Evolutionary conservation across 2,888 invertebrate species (phyloP).

Genomic region (Drosophila austrosaltans): DNA sequence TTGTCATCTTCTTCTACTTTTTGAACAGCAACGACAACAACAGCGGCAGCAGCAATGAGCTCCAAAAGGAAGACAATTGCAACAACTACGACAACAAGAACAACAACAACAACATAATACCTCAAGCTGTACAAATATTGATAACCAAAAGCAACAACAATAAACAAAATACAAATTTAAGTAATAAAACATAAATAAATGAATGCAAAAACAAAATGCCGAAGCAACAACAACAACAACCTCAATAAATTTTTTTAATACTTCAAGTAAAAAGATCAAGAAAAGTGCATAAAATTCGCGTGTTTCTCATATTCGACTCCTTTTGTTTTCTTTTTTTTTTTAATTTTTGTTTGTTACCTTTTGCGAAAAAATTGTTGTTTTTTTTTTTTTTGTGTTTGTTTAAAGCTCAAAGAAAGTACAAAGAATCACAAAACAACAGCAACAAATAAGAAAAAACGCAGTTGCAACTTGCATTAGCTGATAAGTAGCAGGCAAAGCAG

Average conservation of each 20-base stretch:
- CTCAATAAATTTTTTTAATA: neutral
- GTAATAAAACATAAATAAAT: conserved; percentile 8
- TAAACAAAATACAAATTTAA: conserved; percentile 31
- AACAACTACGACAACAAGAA: conserved; percentile 22
- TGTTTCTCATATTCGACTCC: neutral
- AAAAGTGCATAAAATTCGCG: conserved; percentile 14
- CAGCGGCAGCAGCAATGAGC: conserved; percentile 28
- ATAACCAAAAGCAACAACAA: conserved; percentile 36
- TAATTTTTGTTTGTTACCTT: neutral
- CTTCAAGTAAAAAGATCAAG: conserved; percentile 18
- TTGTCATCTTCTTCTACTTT: conserved; percentile 28
- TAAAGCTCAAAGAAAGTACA: conserved; percentile 32
- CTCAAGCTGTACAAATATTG: conserved; percentile 74
- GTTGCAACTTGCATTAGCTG: conserved; percentile 27
- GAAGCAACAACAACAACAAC: conserved; percentile 5
- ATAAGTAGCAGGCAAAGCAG: conserved; percentile 17
- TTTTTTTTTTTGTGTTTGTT: neutral
- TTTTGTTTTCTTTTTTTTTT: neutral
- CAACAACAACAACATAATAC: conserved; percentile 59
- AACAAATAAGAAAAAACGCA: conserved; percentile 41
- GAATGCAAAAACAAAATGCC: conserved; percentile 22
- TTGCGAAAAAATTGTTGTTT: conserved; percentile 8
- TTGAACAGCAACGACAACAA: conserved; percentile 36
- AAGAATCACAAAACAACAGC: conserved; percentile 41
- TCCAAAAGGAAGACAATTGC: conserved; percentile 31